Percentiles rank a stretch among this genome's conserved stretches.
These are phyloP conservation scores for Donacobius atricapilla DNA, from an alignment of 2,113 vertebrate species.

Conservation along the genomic window DNA sequence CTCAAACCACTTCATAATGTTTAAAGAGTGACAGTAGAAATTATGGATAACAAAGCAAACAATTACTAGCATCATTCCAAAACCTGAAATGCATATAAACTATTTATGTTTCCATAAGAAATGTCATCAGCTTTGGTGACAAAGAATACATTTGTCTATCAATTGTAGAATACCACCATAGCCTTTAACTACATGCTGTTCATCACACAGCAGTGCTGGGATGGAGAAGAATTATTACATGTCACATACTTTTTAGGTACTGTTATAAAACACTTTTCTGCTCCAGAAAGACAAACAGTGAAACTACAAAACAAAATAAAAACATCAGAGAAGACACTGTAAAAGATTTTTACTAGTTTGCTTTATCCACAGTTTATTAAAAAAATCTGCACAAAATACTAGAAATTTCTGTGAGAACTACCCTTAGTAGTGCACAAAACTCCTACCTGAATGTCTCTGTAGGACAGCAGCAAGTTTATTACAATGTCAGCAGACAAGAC, in stretches of 20 bases:
- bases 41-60: not conserved
- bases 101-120: not conserved
- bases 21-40: not conserved
- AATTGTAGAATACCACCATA: not conserved
- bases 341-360: not conserved
- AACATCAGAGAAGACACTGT: not conserved
- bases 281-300: not conserved
- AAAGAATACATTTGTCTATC: not conserved
- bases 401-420: not conserved
- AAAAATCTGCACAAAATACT: not conserved
- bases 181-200: not conserved
- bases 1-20: not conserved
- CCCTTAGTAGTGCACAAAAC: not conserved
- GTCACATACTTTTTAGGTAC: not conserved
- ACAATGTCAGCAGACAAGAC: conserved; percentile 95
- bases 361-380: not conserved
- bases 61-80: not conserved
- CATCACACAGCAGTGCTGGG: not conserved
- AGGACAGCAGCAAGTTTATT: conserved; percentile 94
- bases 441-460: conserved; percentile 95
- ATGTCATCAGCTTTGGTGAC: not conserved
- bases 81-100: not conserved
- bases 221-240: not conserved
- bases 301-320: not conserved
- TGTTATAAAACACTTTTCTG: not conserved